Base-by-base conservation (phyloP, 2,797 vertebrate species). In the Scleropages formosus region DNA sequence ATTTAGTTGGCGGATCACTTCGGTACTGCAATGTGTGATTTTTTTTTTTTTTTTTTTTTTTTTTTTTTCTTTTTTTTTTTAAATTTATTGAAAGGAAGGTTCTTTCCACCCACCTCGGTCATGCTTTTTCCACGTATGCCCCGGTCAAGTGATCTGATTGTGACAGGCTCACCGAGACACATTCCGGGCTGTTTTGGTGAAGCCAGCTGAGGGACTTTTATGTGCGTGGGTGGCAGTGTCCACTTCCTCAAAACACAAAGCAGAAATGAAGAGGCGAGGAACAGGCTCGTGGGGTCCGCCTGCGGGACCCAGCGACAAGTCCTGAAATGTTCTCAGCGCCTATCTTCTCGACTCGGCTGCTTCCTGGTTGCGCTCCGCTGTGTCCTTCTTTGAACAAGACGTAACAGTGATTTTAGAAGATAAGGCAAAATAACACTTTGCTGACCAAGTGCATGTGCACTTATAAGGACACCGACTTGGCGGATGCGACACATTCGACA, bases 141-240 rank as follows among this genome's bases (percentile, higher is more conserved):
- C 24, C 51, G 39, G 39, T 51, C 74, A 62, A 16, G 24, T 76
- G 58, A 76, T 47, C 16, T 13, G 26, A 26, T 0, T 46, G 66
- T 76, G 64, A 69, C 66, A 20, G 16, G 74, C 65, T 47, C 56
- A 8, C 15, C 12, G 64, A 59, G 31, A n/a, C n/a, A 31, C 53
- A 27, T 31, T 51, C 53, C 49, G 39, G 59, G 58, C 39, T 51
- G 39, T 70, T 70, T 70, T 76, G 66, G 66, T 70, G 46, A 39
- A 62, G 56, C 66, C 49, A 56, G 58, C 31, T 20, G 44, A 74
- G 74, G 74, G 51, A 39, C 68, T 74, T 64, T 67, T 59, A 18
- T 12, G 22, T 22, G 44, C 11, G 74, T 31, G 66, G 58, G 58
- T 12, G 27, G n/a, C 20, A 9, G 11, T 53, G 13, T 16, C 4